phyloP scores from a whole-genome alignment of 1,140 invertebrate species.

The Phymorhynchus buccinoides region DNA sequence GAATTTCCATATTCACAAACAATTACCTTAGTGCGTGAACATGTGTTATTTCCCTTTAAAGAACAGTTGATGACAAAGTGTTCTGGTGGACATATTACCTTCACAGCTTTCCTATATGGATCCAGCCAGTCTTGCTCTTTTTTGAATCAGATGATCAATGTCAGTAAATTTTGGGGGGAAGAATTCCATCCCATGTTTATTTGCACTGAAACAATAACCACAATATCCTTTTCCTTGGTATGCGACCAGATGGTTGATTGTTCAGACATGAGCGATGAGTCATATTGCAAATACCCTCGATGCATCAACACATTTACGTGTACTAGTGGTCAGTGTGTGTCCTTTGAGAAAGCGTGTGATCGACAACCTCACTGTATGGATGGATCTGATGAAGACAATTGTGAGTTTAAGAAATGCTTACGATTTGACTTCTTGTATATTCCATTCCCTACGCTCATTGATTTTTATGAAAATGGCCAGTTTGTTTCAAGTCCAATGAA shows the following conservation, averaged over 20 bases:
- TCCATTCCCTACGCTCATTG: too few relatives aligned
- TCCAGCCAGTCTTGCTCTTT: neutral
- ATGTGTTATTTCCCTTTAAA: neutral
- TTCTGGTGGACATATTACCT: neutral
- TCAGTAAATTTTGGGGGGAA: too few relatives aligned
- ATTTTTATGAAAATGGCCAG: too few relatives aligned
- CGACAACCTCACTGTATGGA: neutral
- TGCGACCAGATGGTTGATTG: neutral
- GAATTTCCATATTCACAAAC: too few relatives aligned
- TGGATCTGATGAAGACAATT: neutral
- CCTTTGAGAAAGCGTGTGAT: neutral
- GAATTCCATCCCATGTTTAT: neutral
- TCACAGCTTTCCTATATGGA: neutral
- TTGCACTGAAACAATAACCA: neutral
- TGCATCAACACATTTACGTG: neutral
- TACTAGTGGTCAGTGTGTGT: neutral
- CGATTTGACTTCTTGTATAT: neutral
- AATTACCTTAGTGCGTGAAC: neutral
- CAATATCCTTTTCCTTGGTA: neutral
- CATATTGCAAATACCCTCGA: neutral
- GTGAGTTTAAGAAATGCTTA: neutral
- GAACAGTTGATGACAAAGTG: neutral
- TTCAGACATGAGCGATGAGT: neutral
- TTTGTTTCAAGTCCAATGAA: too few relatives aligned
- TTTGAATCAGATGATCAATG: neutral